These are phyloP conservation scores for Bibio marci DNA, from an alignment of 2,888 invertebrate species.

Conservation along the genomic window DNA sequence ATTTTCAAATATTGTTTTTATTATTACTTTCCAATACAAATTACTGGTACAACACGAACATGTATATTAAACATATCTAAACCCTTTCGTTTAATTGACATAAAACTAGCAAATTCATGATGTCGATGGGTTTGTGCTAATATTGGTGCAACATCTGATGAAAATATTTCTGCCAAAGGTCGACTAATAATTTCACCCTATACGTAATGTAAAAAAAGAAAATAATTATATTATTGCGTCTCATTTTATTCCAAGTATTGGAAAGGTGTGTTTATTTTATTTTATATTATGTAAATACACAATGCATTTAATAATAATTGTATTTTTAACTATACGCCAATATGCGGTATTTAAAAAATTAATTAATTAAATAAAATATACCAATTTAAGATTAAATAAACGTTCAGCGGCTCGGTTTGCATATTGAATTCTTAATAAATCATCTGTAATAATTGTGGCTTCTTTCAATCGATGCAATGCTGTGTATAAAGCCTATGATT, in stretches of 20 bases:
- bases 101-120: slow-evolving; percentile 61
- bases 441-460: slow-evolving; percentile 74
- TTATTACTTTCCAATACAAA: slow-evolving; percentile 36
- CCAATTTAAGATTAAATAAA: slow-evolving; percentile 50
- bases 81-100: slow-evolving; percentile 54
- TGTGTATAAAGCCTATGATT: slow-evolving; percentile 57
- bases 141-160: slow-evolving; percentile 33
- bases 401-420: slow-evolving; percentile 76
- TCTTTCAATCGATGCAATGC: slow-evolving; percentile 78
- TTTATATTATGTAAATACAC: too few relatives aligned
- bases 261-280: too few relatives aligned
- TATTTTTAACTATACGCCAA: background rate
- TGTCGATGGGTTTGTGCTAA: slow-evolving; percentile 43
- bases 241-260: too few relatives aligned
- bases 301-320: background rate
- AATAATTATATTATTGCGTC: background rate
- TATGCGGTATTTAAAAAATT: background rate
- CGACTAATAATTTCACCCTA: slow-evolving; percentile 30
- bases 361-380: slow-evolving; percentile 34
- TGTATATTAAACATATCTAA: slow-evolving; percentile 63
- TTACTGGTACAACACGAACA: slow-evolving; percentile 63
- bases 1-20: too few relatives aligned
- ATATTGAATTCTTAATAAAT: slow-evolving; percentile 70
- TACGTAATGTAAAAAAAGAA: background rate
- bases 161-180: slow-evolving; percentile 26